Conservation (phyloP, 2,797 vertebrate species). For the Alcedo atthis region DNA sequence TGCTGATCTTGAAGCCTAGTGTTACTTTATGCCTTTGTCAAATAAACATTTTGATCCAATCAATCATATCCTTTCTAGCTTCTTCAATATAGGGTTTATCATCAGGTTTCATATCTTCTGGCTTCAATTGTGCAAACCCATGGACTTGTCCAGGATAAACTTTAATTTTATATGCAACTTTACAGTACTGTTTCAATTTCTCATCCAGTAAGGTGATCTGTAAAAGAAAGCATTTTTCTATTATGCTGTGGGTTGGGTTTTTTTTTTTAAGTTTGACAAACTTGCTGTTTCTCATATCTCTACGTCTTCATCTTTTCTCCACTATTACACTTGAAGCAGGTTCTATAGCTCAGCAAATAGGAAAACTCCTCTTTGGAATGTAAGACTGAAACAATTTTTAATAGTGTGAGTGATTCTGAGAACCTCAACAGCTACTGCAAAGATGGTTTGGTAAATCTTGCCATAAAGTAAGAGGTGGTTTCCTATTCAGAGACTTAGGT, state of each 20-base stretch:
- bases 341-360: not conserved
- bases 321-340: not conserved
- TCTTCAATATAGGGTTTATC: conserved; percentile 87
- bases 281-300: not conserved
- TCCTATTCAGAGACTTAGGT: not conserved
- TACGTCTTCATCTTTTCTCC: not conserved
- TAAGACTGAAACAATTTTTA: not conserved
- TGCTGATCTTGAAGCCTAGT: not conserved
- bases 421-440: not conserved
- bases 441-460: not conserved
- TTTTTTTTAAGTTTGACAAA: not conserved
- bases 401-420: not conserved
- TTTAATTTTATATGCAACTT: conserved; percentile 86
- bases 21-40: conserved; percentile 10
- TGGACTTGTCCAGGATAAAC: conserved; percentile 91
- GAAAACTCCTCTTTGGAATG: not conserved
- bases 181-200: conserved; percentile 86
- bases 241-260: not conserved
- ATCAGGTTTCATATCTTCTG: conserved; percentile 84
- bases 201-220: conserved; percentile 85
- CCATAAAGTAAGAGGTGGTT: not conserved
- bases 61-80: conserved; percentile 87
- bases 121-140: conserved; percentile 91
- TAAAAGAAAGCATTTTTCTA: not conserved
- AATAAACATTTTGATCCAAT: conserved; percentile 88